Conservation (phyloP, 2,888 invertebrate genomes). For the Linnaemya tessellans region DNA sequence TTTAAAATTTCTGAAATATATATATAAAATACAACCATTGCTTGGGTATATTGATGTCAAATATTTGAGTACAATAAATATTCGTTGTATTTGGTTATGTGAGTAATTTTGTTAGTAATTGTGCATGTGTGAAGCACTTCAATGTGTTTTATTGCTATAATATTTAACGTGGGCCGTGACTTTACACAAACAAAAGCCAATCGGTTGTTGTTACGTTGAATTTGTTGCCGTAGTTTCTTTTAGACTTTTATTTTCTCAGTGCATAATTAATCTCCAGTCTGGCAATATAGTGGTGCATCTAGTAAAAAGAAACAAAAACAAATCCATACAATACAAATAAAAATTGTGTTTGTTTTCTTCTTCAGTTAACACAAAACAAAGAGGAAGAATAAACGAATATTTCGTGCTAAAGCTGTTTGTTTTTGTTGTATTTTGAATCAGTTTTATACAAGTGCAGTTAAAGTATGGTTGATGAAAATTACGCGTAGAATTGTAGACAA, state of each 20-base stretch:
- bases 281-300: slow-evolving; percentile 8
- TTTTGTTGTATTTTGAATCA: slow-evolving; percentile 55
- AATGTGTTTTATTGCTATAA: no score
- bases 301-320: slow-evolving; percentile 4
- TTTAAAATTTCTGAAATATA: no score
- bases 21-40: no score
- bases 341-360: slow-evolving; percentile 39
- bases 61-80: no score
- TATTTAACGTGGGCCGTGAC: no score
- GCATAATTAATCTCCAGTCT: neutral
- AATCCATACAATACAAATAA: slow-evolving; percentile 12
- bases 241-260: neutral
- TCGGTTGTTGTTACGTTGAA: no score
- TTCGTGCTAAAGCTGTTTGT: slow-evolving; percentile 34
- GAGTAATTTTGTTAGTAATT: no score
- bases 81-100: no score
- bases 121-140: no score
- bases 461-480: slow-evolving; percentile 34
- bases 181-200: no score
- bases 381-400: slow-evolving; percentile 12
- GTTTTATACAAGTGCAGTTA: slow-evolving; percentile 58
- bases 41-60: no score
- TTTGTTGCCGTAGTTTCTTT: no score
- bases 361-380: slow-evolving; percentile 37
- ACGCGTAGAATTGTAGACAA: slow-evolving; percentile 54